Evolutionary conservation across 2,888 invertebrate species (phyloP), one percentile per base, ranked within the genome.

Genomic region (Perdita meconis): DNA sequence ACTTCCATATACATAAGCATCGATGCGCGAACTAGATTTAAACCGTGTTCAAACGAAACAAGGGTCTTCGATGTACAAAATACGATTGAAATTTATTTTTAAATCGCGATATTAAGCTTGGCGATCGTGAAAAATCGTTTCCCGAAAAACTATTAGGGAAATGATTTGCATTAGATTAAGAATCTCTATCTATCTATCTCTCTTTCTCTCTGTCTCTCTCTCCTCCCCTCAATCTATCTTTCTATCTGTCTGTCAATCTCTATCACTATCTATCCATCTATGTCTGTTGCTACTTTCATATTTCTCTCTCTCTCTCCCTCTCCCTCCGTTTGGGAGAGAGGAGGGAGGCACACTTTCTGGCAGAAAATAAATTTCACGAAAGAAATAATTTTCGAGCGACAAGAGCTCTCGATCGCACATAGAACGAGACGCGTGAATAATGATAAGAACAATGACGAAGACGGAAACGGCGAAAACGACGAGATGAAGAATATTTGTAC

Each of bases 31-130:
- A 55, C 71, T 61, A 76, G 61, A 76, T 57, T 71, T 56, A 75
- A 75, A 77, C 72, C 47, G 75, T 83, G 76, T 83, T 82, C 81
- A 80, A 69, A 65, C 36, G 34, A 76, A 66, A 77, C 68, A 47
- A 79, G 69, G 68, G 82, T 87, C 81, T 82, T 79, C 76, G 83
- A 83, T 87, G 86, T 88, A 89, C 88, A 88, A 88, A 87, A 82
- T 83, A 85, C 79, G 71, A 82, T 83, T 86, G 65, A 88, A 87
- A 83, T 87, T 87, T 89, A 88, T 89, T 87, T 87, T 88, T 85
- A 81, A 86, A 85, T 38, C 22, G 76, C 76, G 81, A 79, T 73
- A 47, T 47, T 47, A 61, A 70, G 70, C 55, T 44, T 75, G 44
- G 38, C 12, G 61, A 38, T 63, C 38, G 13, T 42, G n/a, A n/a